phyloP scores from a whole-genome alignment of 2,888 invertebrate genomes.

The Perithous albicinctus region DNA sequence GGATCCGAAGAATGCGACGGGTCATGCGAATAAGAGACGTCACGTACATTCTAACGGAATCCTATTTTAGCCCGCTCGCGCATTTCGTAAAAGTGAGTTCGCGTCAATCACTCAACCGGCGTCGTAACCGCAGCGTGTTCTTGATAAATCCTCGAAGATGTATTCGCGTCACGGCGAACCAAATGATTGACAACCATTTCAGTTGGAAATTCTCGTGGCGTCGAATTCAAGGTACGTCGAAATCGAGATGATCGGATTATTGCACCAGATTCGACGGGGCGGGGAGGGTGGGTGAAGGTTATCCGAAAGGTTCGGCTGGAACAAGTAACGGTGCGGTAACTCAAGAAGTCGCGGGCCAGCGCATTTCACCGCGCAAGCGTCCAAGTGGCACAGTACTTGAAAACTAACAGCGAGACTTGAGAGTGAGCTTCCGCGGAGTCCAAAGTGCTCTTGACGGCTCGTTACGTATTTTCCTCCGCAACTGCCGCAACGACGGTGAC shows the following conservation, averaged over 20 bases:
- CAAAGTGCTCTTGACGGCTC: constrained; percentile 63
- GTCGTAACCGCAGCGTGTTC: constrained; percentile 15
- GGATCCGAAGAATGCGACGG: neutral
- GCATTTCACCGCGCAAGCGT: constrained; percentile 51
- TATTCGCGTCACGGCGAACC: constrained; percentile 18
- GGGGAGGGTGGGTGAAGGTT: no score
- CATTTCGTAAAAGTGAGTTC: constrained; percentile 23
- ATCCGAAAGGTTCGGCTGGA: constrained; percentile 22
- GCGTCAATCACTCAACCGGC: constrained; percentile 28
- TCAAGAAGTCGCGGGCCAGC: constrained; percentile 45
- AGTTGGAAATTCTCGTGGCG: neutral
- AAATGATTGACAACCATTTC: constrained; percentile 33
- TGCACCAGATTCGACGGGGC: neutral
- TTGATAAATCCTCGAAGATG: constrained; percentile 34
- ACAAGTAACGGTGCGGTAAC: constrained; percentile 35
- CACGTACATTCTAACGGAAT: constrained; percentile 33
- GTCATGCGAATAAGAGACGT: constrained; percentile 7
- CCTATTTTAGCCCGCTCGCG: constrained; percentile 7
- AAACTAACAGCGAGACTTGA: constrained; percentile 59
- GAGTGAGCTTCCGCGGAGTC: constrained; percentile 58
- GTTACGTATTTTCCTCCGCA: constrained; percentile 60
- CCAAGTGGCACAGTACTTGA: constrained; percentile 64
- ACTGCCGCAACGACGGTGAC: constrained; percentile 35
- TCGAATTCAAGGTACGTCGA: constrained; percentile 9
- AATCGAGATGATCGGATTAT: constrained; percentile 44